A percentile compares a stretch with the other conserved stretches of the same genome.
Evolutionary conservation across 2,797 vertebrate species (phyloP).

Genomic region (Gorsachius magnificus): DNA sequence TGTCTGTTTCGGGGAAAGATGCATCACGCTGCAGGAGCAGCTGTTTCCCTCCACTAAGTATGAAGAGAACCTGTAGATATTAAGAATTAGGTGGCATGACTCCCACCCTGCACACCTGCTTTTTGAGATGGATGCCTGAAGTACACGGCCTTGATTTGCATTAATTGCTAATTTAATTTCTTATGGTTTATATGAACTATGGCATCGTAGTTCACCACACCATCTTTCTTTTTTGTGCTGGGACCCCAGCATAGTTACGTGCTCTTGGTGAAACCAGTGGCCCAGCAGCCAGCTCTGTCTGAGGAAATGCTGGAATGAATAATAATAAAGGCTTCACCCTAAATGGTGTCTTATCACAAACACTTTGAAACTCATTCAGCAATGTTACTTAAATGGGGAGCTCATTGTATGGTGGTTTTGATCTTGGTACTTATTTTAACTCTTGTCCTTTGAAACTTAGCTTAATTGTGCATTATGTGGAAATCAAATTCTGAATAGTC

Average conservation of each 20-base stretch:
- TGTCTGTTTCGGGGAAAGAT: not conserved
- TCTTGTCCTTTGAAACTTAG: not conserved
- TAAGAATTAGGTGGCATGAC: not conserved
- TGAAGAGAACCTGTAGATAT: not conserved
- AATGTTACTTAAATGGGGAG: not conserved
- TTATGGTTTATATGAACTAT: not conserved
- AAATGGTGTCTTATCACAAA: not conserved
- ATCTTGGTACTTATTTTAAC: conserved; percentile 9
- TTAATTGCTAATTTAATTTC: not conserved
- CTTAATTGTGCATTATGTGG: not conserved
- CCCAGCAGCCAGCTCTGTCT: not conserved
- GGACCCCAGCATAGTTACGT: not conserved
- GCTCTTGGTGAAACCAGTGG: not conserved
- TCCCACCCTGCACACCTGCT: not conserved
- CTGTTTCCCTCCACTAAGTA: not conserved
- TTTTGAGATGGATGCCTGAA: not conserved
- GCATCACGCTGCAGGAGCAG: not conserved
- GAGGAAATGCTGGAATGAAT: not conserved
- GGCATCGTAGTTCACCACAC: not conserved
- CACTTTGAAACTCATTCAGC: not conserved
- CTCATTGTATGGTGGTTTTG: not conserved
- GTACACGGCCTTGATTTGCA: not conserved
- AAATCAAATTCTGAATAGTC: not conserved
- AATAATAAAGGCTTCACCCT: not conserved
- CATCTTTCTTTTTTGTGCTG: not conserved